phyloP scores from a whole-genome alignment of 2,888 invertebrate species.

The Schrankia costaestrigalis region DNA sequence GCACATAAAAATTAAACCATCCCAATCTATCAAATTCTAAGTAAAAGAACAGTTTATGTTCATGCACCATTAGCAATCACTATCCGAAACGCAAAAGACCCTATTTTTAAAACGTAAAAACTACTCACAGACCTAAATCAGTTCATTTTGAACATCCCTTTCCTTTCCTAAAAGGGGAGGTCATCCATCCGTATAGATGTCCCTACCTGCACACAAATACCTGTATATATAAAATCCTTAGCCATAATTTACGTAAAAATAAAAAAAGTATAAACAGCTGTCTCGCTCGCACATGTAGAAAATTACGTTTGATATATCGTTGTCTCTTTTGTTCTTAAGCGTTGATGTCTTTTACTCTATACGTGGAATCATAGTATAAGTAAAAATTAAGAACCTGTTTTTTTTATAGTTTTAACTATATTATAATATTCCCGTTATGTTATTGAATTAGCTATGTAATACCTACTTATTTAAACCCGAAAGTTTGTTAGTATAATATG shows the following conservation, averaged over 20 bases:
- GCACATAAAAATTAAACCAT: too few species aligned
- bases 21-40: conserved; percentile 31
- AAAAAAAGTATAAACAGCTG: conserved; percentile 59
- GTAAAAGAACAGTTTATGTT: conserved; percentile 54
- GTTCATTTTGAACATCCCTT: conserved; percentile 63
- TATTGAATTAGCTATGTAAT: too few species aligned
- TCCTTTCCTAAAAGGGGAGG: conserved; percentile 59
- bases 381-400: conserved; percentile 12
- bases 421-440: too few species aligned
- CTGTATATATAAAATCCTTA: conserved; percentile 68
- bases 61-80: conserved; percentile 69
- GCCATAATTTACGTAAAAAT: conserved; percentile 61
- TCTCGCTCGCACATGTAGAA: conserved; percentile 59
- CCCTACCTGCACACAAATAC: conserved; percentile 55
- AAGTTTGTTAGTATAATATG: too few species aligned
- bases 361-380: conserved; percentile 48
- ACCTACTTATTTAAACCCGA: too few species aligned
- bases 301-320: conserved; percentile 34
- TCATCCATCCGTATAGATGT: conserved; percentile 69
- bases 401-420: neutral
- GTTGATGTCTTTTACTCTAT: conserved; percentile 75
- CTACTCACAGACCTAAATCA: conserved; percentile 55
- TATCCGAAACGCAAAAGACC: conserved; percentile 57
- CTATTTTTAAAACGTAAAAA: conserved; percentile 41
- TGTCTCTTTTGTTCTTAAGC: conserved; percentile 55